phyloP scores from a whole-genome alignment of 1,140 invertebrate genomes.

The Glossosoma conforme region DNA sequence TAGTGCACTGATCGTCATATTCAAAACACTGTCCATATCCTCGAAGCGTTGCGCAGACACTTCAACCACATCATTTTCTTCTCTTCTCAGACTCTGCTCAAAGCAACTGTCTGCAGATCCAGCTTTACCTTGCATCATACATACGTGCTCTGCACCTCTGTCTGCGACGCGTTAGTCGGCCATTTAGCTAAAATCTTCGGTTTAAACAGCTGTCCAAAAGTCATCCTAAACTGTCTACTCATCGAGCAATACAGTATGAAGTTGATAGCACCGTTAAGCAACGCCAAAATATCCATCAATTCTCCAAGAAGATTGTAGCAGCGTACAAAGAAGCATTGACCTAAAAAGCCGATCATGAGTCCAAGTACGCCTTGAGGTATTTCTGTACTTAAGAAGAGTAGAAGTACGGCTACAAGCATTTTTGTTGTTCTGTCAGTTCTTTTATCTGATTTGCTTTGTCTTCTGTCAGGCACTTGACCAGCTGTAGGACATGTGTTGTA shows the following conservation, averaged over 20 bases:
- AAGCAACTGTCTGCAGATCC: conserved; percentile 10
- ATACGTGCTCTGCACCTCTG: conserved; percentile 26
- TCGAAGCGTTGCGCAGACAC: no score
- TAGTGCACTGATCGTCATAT: no score
- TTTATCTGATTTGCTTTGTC: conserved; percentile 59
- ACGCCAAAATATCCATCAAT: conserved; percentile 85
- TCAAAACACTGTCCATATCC: no score
- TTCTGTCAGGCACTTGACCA: conserved; percentile 41
- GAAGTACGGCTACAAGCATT: conserved; percentile 82
- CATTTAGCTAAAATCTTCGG: conserved; percentile 39
- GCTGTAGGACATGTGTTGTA: conserved; percentile 53
- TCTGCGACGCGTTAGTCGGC: conserved; percentile 28
- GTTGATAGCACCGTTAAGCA: conserved; percentile 89
- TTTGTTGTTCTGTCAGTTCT: conserved; percentile 80
- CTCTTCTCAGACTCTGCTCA: no score
- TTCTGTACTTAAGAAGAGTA: conserved; percentile 83
- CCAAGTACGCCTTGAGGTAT: conserved; percentile 77
- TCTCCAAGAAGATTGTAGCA: conserved; percentile 81
- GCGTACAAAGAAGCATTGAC: conserved; percentile 65
- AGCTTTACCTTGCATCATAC: conserved; percentile 26
- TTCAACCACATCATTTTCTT: no score
- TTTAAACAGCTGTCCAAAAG: conserved; percentile 71
- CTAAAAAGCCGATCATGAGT: conserved; percentile 65
- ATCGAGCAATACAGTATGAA: conserved; percentile 94
- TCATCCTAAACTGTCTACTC: conserved; percentile 86